Percentiles rank a stretch among this genome's conserved stretches.
Evolutionary conservation across 2,113 vertebrate species (phyloP).

Genomic region (Nestor notabilis): DNA sequence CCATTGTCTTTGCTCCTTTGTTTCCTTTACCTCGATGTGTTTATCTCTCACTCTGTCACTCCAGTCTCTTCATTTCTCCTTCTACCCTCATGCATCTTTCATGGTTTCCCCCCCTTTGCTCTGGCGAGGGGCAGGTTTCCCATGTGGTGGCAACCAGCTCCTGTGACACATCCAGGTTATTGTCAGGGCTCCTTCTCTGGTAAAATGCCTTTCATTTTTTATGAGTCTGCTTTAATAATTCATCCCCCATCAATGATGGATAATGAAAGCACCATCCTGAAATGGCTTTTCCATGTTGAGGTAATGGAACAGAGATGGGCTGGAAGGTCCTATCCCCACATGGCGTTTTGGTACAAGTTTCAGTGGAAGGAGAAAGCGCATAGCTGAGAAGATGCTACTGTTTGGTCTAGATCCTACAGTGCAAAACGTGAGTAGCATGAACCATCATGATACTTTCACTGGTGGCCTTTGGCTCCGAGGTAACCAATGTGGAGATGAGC

Average conservation of each 20-base stretch:
- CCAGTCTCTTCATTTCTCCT: not conserved
- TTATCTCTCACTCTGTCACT: not conserved
- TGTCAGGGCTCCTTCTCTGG: not conserved
- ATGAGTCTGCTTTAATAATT: constrained; percentile 50
- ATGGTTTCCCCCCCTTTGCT: not conserved
- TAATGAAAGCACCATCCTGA: not conserved
- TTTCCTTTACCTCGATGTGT: not conserved
- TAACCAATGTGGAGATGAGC: not conserved
- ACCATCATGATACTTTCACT: not conserved
- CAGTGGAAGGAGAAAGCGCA: not conserved
- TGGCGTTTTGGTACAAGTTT: not conserved
- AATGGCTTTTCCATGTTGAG: not conserved
- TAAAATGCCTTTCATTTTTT: constrained; percentile 34
- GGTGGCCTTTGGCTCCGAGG: not conserved
- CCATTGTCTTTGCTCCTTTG: not conserved
- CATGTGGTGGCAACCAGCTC: not conserved
- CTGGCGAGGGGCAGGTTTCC: not conserved
- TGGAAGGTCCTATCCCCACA: not conserved
- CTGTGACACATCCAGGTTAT: constrained; percentile 40
- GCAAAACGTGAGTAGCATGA: not conserved
- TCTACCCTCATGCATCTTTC: not conserved
- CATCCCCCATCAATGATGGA: constrained; percentile 12
- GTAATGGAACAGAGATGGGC: not conserved
- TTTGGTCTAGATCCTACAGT: not conserved
- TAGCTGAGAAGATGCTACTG: not conserved